A percentile compares a stretch with the other conserved stretches of the same genome.
These are phyloP conservation scores for Acropora yongei DNA, from an alignment of 64 coral and sea anemone genomes.

Conservation along the genomic window DNA sequence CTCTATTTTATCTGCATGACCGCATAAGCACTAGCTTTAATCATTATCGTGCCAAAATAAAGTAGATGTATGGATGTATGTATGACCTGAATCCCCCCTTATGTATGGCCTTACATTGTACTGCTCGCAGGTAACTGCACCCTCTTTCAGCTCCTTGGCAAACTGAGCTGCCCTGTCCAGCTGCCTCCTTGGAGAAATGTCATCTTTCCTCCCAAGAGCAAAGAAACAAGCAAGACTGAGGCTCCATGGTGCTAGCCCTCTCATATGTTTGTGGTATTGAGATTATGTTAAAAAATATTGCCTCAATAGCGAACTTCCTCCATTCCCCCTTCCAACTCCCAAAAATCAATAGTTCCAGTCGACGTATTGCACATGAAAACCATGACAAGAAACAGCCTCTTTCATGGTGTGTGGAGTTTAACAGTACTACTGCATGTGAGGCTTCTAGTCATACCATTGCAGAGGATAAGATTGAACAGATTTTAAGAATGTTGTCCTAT, in stretches of 20 bases:
- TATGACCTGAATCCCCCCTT: slow-evolving; percentile 27
- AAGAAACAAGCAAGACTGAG: no score
- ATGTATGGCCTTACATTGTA: slow-evolving; percentile 32
- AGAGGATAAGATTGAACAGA: neutral
- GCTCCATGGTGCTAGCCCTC: neutral
- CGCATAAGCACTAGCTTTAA: no score
- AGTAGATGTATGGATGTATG: no score
- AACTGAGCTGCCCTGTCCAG: slow-evolving; percentile 62
- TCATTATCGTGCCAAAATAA: no score
- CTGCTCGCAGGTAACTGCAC: neutral
- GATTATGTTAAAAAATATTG: no score
- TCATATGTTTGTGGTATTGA: neutral
- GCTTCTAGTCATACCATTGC: neutral
- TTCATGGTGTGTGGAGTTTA: neutral
- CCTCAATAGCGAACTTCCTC: no score
- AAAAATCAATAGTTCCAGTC: neutral
- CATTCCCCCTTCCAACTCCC: no score
- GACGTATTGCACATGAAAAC: neutral
- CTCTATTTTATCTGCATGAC: no score
- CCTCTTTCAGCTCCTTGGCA: slow-evolving; percentile 3
- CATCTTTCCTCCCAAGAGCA: slow-evolving; percentile 22
- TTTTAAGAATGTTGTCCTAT: neutral
- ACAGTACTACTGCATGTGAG: neutral
- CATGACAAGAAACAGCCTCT: neutral
- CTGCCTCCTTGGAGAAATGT: slow-evolving; percentile 38